phyloP scores from a whole-genome alignment of 2,797 vertebrate species.

The Xerus rutilus region DNA sequence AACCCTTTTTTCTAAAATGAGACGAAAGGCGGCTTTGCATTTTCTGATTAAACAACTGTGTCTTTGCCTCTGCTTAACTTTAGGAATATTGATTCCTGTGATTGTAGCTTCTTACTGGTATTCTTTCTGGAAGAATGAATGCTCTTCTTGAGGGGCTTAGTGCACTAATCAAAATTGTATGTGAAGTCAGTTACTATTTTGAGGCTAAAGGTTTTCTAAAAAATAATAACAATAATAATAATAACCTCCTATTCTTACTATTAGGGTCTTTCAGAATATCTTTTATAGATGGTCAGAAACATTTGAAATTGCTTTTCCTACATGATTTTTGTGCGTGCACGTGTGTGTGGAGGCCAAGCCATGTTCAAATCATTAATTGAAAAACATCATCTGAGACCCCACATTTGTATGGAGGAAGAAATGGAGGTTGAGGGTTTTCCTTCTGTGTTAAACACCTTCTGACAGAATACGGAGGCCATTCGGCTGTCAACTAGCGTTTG shows the following conservation, averaged over 20 bases:
- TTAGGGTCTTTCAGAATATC: constrained; percentile 19
- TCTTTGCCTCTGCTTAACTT: neutral
- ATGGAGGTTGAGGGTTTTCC: constrained; percentile 56
- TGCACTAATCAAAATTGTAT: neutral
- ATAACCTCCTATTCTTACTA: neutral
- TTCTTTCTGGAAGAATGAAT: constrained; percentile 57
- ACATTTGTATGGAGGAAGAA: constrained; percentile 60
- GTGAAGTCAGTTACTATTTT: constrained; percentile 41
- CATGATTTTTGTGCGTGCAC: neutral
- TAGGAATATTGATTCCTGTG: neutral
- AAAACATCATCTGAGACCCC: constrained; percentile 59
- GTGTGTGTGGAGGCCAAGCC: neutral
- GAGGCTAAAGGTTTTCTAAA: constrained; percentile 68
- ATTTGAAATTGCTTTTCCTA: constrained; percentile 54
- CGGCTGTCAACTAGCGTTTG: constrained; percentile 2
- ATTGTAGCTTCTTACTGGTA: neutral
- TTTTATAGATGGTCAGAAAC: constrained; percentile 66
- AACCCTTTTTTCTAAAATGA: constrained; percentile 14
- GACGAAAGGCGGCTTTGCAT: constrained; percentile 38
- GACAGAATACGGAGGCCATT: constrained; percentile 40
- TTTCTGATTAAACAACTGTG: neutral
- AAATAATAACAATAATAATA: constrained; percentile 2
- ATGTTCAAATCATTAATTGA: constrained; percentile 48
- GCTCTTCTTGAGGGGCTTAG: neutral
- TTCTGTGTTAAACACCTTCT: constrained; percentile 52